These are phyloP conservation scores for Rotaria macrura DNA, from an alignment of 2,888 invertebrate species.

Conservation along the genomic window DNA sequence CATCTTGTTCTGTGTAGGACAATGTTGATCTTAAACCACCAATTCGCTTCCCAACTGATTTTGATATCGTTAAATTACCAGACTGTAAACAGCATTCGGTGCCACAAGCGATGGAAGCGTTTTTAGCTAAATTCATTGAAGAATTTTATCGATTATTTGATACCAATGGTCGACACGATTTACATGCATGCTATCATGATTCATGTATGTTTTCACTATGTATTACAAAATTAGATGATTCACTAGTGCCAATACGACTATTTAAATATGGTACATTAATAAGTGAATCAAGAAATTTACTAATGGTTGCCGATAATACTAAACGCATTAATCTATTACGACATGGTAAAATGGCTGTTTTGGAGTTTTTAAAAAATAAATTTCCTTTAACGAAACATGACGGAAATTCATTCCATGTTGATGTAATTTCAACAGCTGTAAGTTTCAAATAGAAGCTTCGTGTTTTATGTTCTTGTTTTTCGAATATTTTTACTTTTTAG, in stretches of 20 bases:
- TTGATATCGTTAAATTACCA: not conserved
- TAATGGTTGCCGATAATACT: not conserved
- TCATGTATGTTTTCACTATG: not conserved
- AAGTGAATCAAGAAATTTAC: not conserved
- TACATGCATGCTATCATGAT: slow-evolving; percentile 7
- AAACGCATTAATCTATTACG: not conserved
- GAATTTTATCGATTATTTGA: slow-evolving; percentile 15
- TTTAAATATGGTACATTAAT: not conserved
- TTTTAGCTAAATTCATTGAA: not conserved
- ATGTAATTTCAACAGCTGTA: not conserved
- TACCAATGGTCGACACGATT: not conserved
- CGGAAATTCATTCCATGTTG: slow-evolving; percentile 17
- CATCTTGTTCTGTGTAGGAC: not conserved
- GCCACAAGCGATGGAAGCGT: not conserved
- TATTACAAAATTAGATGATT: not conserved
- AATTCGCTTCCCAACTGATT: not conserved
- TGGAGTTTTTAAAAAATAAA: not conserved
- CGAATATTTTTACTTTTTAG: not conserved
- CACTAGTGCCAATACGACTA: not conserved
- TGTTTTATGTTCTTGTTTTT: not conserved
- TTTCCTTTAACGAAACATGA: not conserved
- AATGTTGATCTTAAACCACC: not conserved
- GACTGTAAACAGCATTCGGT: not conserved
- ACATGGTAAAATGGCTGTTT: not conserved
- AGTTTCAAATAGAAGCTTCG: not conserved